Conservation (phyloP, 2,113 vertebrate genomes). For the Delphinus delphis region DNA sequence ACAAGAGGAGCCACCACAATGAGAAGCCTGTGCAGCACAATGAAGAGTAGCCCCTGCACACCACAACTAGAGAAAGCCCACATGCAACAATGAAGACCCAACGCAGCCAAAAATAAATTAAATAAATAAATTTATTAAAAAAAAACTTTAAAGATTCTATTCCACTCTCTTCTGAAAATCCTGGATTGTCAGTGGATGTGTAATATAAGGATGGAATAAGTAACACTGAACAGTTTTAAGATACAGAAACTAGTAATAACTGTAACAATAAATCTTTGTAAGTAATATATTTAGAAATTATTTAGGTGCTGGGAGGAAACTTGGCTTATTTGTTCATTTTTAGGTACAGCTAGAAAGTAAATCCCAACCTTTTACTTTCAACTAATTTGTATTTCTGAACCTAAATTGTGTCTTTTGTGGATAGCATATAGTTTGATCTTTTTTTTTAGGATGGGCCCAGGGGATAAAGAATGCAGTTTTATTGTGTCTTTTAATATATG, state of each 20-base stretch:
- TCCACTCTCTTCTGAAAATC: neutral
- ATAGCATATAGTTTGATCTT: neutral
- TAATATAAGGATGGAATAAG: neutral
- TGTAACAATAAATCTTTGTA: neutral
- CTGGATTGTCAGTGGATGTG: neutral
- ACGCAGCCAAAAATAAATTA: too few species aligned
- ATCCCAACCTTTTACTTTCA: neutral
- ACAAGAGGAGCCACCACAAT: too few species aligned
- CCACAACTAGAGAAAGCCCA: too few species aligned
- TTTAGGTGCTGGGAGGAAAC: constrained; percentile 8
- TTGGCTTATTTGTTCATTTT: neutral
- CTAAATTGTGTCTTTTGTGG: neutral
- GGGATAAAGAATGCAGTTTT: neutral
- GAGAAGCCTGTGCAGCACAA: too few species aligned
- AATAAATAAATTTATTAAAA: too few species aligned
- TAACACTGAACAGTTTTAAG: neutral
- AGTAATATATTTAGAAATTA: neutral
- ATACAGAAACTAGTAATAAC: neutral
- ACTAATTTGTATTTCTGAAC: neutral
- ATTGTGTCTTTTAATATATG: neutral
- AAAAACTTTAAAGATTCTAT: neutral
- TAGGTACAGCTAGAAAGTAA: neutral
- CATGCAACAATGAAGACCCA: too few species aligned
- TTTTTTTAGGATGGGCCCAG: neutral
- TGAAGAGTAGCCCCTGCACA: too few species aligned